Evolutionary conservation across 2,113 vertebrate genomes (phyloP), one percentile per base, ranked within the genome.

Genomic region (Sardina pilchardus): DNA sequence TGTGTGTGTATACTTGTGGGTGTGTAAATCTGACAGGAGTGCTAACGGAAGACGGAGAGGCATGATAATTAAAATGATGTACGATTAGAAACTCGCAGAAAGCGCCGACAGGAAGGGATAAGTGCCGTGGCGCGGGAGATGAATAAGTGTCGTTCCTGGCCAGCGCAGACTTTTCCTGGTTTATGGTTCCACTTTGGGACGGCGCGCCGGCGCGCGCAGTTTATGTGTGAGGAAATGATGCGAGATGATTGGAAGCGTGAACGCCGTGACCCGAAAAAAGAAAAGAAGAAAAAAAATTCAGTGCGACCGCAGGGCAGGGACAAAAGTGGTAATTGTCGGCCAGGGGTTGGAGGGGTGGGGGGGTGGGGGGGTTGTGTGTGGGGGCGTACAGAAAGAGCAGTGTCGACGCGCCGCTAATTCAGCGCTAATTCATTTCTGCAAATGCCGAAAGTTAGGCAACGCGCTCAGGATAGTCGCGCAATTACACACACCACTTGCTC

Each of bases 201-300:
- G n/a, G 63, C 12, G 63, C 26, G 9, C 63, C 12, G 63, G 26
- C 82, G 26, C 14, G 4, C 34, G 56, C 56, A 50, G 75, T 34
- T 85, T 87, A 80, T 34, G 5, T 39, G 63, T 30, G 26, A 48
- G 48, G 47, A 63, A 84, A 87, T 63, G 34, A 84, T 36, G 43
- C 16, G 36, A 14, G 81, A 84, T 26, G 84, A 53, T 48, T 24
- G 43, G 43, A 44, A 82, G 16, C 16, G 19, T 53, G 63, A 39
- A 30, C 2, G 42, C 82, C 26, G 30, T 88, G 84, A 86, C 86
- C 84, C 84, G 86, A 50, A 39, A 87, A 71, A 34, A 71, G 34
- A 71, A 26, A 71, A 71, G 12, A 30, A 71, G 14, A 71, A 71
- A 26, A 71, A 71, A 30, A 30, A 71, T 14, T 26, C 30, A 71